phyloP scores from a whole-genome alignment of 2,113 vertebrate species.

The Hemicordylus capensis region DNA sequence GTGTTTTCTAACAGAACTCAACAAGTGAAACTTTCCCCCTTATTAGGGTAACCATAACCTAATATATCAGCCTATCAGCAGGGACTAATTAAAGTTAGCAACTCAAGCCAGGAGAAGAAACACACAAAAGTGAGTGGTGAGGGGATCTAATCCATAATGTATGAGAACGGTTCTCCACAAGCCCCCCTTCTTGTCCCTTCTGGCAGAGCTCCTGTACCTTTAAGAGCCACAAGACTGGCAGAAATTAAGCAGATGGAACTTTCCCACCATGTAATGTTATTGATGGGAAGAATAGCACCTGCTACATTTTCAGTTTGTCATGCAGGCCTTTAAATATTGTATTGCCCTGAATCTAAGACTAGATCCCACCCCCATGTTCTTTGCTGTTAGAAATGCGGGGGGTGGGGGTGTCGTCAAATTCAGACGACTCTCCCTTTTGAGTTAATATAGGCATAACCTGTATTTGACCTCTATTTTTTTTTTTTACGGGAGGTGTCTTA shows the following conservation, averaged over 20 bases:
- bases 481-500: no score
- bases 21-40: not conserved
- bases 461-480: no score
- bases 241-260: not conserved
- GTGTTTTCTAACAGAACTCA: no score
- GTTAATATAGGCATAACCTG: no score
- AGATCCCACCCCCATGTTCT: no score
- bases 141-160: not conserved
- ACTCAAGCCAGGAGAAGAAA: not conserved
- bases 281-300: not conserved
- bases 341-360: no score
- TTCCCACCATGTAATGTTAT: not conserved
- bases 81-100: not conserved
- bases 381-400: no score
- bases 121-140: not conserved
- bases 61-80: not conserved
- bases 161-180: not conserved
- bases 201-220: not conserved
- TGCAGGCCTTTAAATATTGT: not conserved
- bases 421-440: no score
- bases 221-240: not conserved
- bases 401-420: no score
- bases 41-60: no score
- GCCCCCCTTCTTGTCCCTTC: no score
- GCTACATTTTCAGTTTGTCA: not conserved